A percentile compares a stretch with the other conserved stretches of the same genome.
phyloP scores from a whole-genome alignment of 2,797 vertebrate genomes.

The Leptoclinus maculatus region DNA sequence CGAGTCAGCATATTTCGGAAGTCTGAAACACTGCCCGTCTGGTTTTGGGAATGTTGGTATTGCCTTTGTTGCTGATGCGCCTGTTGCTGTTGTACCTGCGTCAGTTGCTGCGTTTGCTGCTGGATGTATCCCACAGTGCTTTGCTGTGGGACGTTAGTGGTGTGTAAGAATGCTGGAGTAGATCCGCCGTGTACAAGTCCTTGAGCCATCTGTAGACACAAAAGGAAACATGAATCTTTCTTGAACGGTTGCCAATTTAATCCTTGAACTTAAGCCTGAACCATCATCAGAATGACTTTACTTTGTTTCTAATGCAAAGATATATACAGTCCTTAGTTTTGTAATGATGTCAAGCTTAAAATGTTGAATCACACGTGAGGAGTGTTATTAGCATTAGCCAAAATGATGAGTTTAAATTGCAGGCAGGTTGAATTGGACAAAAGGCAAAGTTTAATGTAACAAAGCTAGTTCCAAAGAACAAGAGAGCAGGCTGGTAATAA shows the following conservation, averaged over 20 bases:
- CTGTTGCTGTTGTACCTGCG: constrained; percentile 81
- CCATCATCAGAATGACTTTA: too few relatives aligned
- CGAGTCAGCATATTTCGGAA: constrained; percentile 89
- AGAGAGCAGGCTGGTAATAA: background rate
- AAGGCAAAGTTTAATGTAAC: background rate
- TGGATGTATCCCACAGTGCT: constrained; percentile 85
- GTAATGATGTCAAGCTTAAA: background rate
- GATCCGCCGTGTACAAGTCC: constrained; percentile 80
- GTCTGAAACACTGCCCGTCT: constrained; percentile 85
- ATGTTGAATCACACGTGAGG: background rate
- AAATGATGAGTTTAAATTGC: background rate
- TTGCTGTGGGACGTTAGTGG: constrained; percentile 79
- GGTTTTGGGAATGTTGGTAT: constrained; percentile 83
- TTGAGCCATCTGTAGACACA: constrained; percentile 82
- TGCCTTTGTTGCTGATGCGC: constrained; percentile 84
- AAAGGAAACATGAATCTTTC: constrained; percentile 6
- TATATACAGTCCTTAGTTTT: too few relatives aligned
- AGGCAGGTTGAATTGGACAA: background rate
- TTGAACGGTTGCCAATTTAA: background rate
- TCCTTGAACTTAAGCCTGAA: background rate
- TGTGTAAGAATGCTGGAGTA: constrained; percentile 81
- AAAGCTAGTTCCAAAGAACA: background rate
- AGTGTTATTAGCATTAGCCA: background rate
- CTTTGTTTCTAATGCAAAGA: too few relatives aligned
- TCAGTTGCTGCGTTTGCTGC: constrained; percentile 77